Evolutionary conservation across 1,140 invertebrate genomes (phyloP), one percentile per base, ranked within the genome.

Genomic region (Drosophila ironensis): DNA sequence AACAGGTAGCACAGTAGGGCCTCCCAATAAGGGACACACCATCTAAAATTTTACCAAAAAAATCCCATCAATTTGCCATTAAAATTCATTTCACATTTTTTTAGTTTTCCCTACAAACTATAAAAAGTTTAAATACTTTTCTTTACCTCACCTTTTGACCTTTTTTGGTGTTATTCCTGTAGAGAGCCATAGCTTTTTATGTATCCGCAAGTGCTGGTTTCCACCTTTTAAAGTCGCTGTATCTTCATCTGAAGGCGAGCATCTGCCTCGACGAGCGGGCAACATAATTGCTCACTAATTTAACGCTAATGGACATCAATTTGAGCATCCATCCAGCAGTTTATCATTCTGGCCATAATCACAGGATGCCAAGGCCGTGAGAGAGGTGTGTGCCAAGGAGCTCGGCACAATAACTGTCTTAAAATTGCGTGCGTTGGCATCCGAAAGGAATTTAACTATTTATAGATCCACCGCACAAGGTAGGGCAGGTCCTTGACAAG

Each of bases 281-380:
- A 50, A 56, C 41, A 59, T 86, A 84, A 84, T 86, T 78, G 74
- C 80, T 57, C 70, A 78, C 80, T 86, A 84, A 84, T 86, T 84
- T 74, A 84, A 78, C 78, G 70, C 80, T 84, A 84, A 84, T 84
- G 78, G 75, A 82, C 74, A 41, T 72, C 80, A 84, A 86, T 71
- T 64, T 64, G 40, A 64, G 54, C 54, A 72, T 71, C 67, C 47
- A 71, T 51, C 54, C 69, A 46, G 68, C 68, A 72, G 68, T 72
- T 71, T 71, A 78, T 86, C 73, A 82, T 82, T 60, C 51, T 41
- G 51, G 45, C 45, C 53, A 50, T 50, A 70, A 59, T 70, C 57
- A n/a, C 24, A 11, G 24, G 25, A 17, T 19, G 12, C 22, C 1
- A 40, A 17, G 1, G 28, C 3, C 4, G 11, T n/a, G 28, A 30